Conservation (phyloP, 2,113 vertebrate genomes). For the Eleginops maclovinus region DNA sequence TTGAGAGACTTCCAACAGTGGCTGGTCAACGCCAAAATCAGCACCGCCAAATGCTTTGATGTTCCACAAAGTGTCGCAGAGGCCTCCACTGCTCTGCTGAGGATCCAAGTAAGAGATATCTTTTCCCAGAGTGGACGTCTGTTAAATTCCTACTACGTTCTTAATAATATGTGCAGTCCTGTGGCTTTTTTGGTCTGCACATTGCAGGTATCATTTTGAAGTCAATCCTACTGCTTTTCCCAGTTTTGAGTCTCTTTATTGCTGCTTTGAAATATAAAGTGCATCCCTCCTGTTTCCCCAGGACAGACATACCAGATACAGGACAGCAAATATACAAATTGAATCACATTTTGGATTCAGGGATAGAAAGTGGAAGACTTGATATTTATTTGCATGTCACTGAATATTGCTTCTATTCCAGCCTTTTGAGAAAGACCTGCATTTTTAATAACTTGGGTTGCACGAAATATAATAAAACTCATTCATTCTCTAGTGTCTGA, state of each 20-base stretch:
- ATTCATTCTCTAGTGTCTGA: conserved; percentile 3
- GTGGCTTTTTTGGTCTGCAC: background rate
- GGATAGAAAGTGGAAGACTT: conserved; percentile 3
- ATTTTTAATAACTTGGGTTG: conserved; percentile 38
- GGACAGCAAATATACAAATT: conserved; percentile 39
- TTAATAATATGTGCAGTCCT: background rate
- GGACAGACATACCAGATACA: conserved; percentile 24
- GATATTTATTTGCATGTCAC: conserved; percentile 26
- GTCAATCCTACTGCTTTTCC: background rate
- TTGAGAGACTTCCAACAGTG: conserved; percentile 96
- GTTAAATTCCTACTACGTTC: background rate
- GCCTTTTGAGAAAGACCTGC: conserved; percentile 5
- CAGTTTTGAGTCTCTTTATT: conserved; percentile 10
- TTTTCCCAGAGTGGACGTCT: background rate
- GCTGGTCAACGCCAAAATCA: conserved; percentile 94
- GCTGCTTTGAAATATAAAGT: conserved; percentile 30
- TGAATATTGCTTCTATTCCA: conserved; percentile 32
- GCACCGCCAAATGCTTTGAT: conserved; percentile 96
- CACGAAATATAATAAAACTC: background rate
- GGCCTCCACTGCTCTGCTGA: conserved; percentile 88
- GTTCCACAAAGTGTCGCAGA: conserved; percentile 91
- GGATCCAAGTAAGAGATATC: conserved; percentile 89
- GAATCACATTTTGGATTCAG: conserved; percentile 39
- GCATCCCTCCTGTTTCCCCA: conserved; percentile 15
- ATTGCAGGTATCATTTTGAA: background rate